Base-by-base conservation (phyloP, 2,113 vertebrate species). In the Tylochromis polylepis region DNA sequence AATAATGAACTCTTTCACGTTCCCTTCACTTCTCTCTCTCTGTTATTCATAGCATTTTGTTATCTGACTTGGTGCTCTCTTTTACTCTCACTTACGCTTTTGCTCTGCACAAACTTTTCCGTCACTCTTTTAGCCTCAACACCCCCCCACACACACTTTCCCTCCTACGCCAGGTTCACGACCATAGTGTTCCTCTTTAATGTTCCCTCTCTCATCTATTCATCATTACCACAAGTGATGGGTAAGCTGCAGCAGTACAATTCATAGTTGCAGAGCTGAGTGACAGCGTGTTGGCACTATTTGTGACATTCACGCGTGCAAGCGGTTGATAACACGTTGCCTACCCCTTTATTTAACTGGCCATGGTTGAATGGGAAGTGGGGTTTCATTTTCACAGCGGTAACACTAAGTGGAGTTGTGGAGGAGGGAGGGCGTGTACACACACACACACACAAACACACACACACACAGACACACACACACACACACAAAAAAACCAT, bases 291-390 rank as follows among this genome's bases (percentile, higher is more conserved):
- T 49, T 87, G 81, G 31, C 86, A 65, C 55, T 85, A 41, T 86
- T 86, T 88, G 89, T 89, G 86, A 82, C 81, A 86, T 86, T 81
- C 80, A 89, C 56, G 41, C 90, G 10, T 62, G 83, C 70, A 70
- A 87, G 77, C 43, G 27, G 78, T 83, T 93, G 85, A 91, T 92
- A 87, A 87, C 81, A 87, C 83, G 81, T 89, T 89, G 43, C 82
- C 83, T 85, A 83, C 87, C 85, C 86, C 38, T 79, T 89, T 65
- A 92, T 93, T 93, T 90, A 84, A 79, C 87, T 82, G 75, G 57
- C 46, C 53, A 82, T 8, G 79, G 67, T 80, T 82, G 65, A 89
- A 87, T 79, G 70, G 24, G 27, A 91, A 83, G 84, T 22, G 24
- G 81, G 60, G 38, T 87, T 46, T 88, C 60, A 81, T 91, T 89